Evolutionary conservation across 2,797 vertebrate species (phyloP).

Genomic region (Cirrhinus molitorella): DNA sequence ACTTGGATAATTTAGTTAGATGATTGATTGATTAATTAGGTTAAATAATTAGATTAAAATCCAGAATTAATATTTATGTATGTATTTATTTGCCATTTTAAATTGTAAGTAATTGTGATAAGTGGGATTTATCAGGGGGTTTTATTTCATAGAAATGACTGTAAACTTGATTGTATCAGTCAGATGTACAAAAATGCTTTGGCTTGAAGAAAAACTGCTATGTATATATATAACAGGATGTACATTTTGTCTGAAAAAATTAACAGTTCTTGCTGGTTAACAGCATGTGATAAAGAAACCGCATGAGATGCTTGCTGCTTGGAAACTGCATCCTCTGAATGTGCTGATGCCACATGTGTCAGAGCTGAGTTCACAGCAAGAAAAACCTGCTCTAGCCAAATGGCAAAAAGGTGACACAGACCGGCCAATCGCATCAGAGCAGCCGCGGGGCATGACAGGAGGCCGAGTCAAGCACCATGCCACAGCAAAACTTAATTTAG

Average conservation of each 20-base stretch:
- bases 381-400: neutral
- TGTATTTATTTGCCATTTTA: neutral
- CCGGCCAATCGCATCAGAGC: neutral
- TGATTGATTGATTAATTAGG: too few relatives aligned
- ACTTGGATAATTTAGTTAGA: neutral
- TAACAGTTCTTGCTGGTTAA: neutral
- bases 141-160: neutral
- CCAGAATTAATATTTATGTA: too few relatives aligned
- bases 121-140: too few relatives aligned
- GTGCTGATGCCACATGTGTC: neutral
- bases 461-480: neutral
- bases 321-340: neutral
- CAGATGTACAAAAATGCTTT: neutral
- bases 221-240: neutral
- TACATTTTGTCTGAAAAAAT: neutral
- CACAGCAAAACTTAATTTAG: slow-evolving; percentile 29
- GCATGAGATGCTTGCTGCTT: neutral
- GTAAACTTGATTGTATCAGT: neutral
- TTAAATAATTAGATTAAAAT: neutral
- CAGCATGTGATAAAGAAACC: slow-evolving; percentile 11
- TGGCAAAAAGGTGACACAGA: neutral
- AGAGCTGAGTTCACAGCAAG: neutral
- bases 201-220: neutral
- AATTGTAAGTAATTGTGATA: neutral
- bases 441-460: neutral